Evolutionary conservation across 53 echinoderm and acorn worm genomes (phyloP), one percentile per base, ranked within the genome.

Genomic region (Antedon mediterranea): DNA sequence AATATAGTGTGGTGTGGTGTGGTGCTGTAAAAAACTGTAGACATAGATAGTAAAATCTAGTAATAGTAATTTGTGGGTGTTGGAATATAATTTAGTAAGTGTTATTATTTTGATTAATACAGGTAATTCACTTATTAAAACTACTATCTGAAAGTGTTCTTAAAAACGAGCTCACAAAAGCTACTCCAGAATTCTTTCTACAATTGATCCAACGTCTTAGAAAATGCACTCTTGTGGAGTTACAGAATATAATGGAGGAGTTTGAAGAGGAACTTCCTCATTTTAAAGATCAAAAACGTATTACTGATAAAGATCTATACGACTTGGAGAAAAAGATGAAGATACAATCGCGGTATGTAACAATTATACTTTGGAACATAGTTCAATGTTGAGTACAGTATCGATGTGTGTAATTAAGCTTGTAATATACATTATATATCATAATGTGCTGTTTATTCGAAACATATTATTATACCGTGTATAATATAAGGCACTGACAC

Each of bases 101-200:
- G n/a, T n/a, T n/a, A 37, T 37, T 4, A 6, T 6, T 57, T 57
- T 15, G 23, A 29, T 76, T 4, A 28, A 15, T 29, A 15, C 20
- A 87, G 79, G 87, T 87, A n/a, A 79, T 30, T 34, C 0, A 28
- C 14, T 34, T 74, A 31, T 28, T 80, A 37, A 32, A 80, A 34
- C 32, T 29, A 31, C 84, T 90, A 32, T 31, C 43, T 0, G 84
- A 30, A 33, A 33, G 34, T 33, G 37, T 90, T 32, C 78, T 76
- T 30, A 32, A 33, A 9, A 84, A 90, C 13, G 42, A 32, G n/a
- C 76, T 84, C 28, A 43, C 79, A 29, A 79, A 87, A n/a, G 82
- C 81, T 33, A 84, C 78, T 37, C 87, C 90, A n/a, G 76, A 73
- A 30, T 30, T 82, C 8, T 87, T 90, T 79, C 78, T 79, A 34